phyloP scores from a whole-genome alignment of 2,888 invertebrate genomes.

The Cyrtodaria siliqua region DNA sequence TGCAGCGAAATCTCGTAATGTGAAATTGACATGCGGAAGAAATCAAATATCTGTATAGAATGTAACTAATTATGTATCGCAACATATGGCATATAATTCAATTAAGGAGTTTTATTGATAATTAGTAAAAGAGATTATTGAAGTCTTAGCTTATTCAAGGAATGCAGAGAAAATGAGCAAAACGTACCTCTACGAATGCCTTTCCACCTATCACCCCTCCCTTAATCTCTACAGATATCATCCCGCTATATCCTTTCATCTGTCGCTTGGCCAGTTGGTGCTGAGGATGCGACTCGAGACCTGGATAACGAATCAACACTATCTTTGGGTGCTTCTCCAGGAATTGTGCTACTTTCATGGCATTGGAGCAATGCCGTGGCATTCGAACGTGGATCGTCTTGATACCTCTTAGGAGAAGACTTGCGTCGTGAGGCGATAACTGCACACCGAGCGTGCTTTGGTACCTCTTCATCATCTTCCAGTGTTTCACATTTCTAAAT shows the following conservation, averaged over 20 bases:
- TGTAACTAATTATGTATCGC: no score
- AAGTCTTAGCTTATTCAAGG: no score
- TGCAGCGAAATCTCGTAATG: no score
- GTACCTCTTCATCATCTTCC: conserved; percentile 75
- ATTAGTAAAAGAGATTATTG: no score
- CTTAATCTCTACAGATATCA: conserved; percentile 95
- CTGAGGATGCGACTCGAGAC: conserved; percentile 80
- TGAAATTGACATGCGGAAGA: no score
- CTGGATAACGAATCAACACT: conserved; percentile 93
- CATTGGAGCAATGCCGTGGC: conserved; percentile 94
- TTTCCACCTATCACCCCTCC: conserved; percentile 91
- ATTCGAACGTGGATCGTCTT: conserved; percentile 97
- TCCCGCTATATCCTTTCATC: conserved; percentile 94
- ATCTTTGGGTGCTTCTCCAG: conserved; percentile 91
- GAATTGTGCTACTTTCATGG: conserved; percentile 92
- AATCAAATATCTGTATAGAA: no score
- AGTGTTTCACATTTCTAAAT: conserved; percentile 76
- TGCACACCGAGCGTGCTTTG: conserved; percentile 76
- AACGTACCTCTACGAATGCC: conserved; percentile 88
- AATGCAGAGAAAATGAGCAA: no score
- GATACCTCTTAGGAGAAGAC: conserved; percentile 88
- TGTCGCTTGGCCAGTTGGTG: conserved; percentile 89
- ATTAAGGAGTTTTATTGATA: no score
- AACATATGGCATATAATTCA: no score
- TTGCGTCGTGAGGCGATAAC: conserved; percentile 77